Conservation (phyloP, 2,113 vertebrate genomes). For the Heterotis niloticus region DNA sequence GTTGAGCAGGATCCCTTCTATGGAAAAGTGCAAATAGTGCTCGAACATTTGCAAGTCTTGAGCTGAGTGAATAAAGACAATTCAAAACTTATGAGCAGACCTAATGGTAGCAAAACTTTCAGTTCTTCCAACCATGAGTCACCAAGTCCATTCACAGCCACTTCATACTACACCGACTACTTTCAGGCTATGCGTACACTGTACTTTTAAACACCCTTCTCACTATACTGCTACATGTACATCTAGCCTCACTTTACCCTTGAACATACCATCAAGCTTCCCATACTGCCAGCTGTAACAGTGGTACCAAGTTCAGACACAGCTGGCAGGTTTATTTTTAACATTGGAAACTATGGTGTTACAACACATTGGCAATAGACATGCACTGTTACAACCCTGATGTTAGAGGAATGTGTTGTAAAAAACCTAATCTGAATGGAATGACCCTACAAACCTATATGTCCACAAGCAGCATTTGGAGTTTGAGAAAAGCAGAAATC, state of each 20-base stretch:
- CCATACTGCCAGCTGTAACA: too few relatives aligned
- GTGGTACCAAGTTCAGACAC: too few relatives aligned
- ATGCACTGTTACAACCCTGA: neutral
- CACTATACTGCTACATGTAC: neutral
- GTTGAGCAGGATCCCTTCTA: neutral
- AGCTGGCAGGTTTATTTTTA: neutral
- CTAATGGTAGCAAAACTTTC: slow-evolving; percentile 1
- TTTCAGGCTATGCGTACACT: neutral
- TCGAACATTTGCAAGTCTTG: too few relatives aligned
- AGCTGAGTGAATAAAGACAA: neutral
- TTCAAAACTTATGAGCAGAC: neutral
- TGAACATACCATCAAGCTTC: neutral
- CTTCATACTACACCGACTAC: neutral
- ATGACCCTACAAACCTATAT: neutral
- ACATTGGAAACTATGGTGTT: neutral
- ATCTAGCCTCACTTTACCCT: neutral
- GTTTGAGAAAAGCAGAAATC: slow-evolving; percentile 45
- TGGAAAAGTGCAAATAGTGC: neutral
- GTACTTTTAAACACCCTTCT: neutral
- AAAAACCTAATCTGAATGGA: too few relatives aligned
- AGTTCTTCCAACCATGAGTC: neutral
- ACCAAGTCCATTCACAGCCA: neutral
- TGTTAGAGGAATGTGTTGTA: too few relatives aligned
- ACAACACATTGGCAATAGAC: neutral
- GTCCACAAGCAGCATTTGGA: slow-evolving; percentile 34